These are phyloP conservation scores for Morpho helenor DNA, from an alignment of 2,888 invertebrate species.

Conservation along the genomic window DNA sequence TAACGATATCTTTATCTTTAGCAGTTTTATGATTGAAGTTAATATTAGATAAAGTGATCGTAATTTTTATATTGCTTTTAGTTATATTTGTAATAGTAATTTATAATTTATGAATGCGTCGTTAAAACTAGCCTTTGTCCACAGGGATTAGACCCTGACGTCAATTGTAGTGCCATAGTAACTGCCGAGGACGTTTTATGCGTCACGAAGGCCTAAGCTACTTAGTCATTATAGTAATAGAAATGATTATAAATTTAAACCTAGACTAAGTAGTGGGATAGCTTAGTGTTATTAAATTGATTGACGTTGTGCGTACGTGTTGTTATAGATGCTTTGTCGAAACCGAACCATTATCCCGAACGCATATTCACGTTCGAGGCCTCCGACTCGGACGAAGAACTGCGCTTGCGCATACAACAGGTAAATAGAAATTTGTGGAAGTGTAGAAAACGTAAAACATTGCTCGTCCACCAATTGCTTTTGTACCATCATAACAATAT, in stretches of 20 bases:
- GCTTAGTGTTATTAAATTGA: slow-evolving; percentile 32
- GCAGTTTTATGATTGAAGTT: too few relatives aligned
- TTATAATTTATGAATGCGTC: slow-evolving; percentile 14
- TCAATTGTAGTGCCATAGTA: slow-evolving; percentile 9
- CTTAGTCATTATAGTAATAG: slow-evolving; percentile 14
- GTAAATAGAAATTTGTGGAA: slow-evolving; percentile 38
- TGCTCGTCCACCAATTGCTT: neutral
- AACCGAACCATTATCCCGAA: slow-evolving; percentile 75
- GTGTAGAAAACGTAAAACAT: neutral
- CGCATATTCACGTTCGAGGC: slow-evolving; percentile 74
- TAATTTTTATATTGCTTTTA: too few relatives aligned
- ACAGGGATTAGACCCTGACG: slow-evolving; percentile 19
- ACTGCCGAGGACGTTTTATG: slow-evolving; percentile 26
- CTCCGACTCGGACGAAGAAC: slow-evolving; percentile 72
- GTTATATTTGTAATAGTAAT: neutral
- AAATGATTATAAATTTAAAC: neutral
- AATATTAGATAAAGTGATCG: too few relatives aligned
- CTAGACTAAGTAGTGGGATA: slow-evolving; percentile 19
- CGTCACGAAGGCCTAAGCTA: slow-evolving; percentile 40
- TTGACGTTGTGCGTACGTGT: slow-evolving; percentile 71
- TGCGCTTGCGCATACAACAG: slow-evolving; percentile 74
- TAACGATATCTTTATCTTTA: too few relatives aligned
- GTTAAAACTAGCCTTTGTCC: slow-evolving; percentile 5
- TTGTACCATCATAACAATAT: too few relatives aligned
- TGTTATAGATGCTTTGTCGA: slow-evolving; percentile 79